Conservation (phyloP, 2,888 invertebrate genomes). For the Morinoia aosen region DNA sequence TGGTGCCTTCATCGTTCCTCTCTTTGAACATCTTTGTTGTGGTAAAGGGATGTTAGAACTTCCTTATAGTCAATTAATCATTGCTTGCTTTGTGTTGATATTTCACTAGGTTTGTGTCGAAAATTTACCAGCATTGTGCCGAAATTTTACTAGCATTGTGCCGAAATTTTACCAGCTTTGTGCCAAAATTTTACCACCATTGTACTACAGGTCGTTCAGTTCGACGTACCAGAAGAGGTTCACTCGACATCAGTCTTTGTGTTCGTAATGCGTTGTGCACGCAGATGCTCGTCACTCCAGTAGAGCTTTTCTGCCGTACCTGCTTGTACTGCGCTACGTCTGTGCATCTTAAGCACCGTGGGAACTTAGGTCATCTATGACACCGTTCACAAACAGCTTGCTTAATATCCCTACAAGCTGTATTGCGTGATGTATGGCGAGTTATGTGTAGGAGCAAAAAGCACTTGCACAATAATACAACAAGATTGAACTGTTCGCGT, state of each 20-base stretch:
- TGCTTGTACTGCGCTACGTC: neutral
- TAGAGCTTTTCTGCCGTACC: neutral
- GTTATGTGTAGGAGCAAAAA: neutral
- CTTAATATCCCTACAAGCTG: neutral
- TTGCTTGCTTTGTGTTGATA: no score
- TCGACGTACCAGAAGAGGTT: neutral
- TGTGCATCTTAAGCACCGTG: neutral
- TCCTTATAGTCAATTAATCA: no score
- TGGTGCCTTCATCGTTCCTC: no score
- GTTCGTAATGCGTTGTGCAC: neutral
- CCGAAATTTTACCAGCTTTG: no score
- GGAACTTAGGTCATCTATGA: neutral
- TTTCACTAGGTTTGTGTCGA: no score
- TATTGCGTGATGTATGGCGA: neutral
- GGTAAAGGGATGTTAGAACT: no score
- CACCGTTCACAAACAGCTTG: neutral
- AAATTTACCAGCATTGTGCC: no score
- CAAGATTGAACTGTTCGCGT: neutral
- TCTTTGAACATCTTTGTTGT: no score
- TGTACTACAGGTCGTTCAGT: no score
- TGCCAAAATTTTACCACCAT: no score
- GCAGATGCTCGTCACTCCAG: neutral
- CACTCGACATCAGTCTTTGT: neutral
- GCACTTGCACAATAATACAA: neutral
- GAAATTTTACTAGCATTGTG: no score